These are phyloP conservation scores for Girardinus metallicus DNA, from an alignment of 2,797 vertebrate species.

Conservation along the genomic window DNA sequence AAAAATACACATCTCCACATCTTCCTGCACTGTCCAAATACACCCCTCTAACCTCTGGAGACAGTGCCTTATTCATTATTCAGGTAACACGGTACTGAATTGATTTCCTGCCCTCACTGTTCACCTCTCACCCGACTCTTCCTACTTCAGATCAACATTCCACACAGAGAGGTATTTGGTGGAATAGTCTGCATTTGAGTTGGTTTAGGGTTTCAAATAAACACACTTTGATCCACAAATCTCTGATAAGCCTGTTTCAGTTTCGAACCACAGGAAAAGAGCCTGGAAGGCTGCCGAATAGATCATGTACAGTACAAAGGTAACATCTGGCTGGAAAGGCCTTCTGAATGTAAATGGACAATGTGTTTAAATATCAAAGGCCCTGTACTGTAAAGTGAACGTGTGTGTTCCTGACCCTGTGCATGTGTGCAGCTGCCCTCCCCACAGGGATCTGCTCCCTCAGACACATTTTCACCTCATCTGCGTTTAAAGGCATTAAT, in stretches of 20 bases:
- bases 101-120: conserved; percentile 69
- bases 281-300: conserved; percentile 39
- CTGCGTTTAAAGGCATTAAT: conserved; percentile 88
- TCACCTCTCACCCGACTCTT: conserved; percentile 69
- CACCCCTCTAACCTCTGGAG: conserved; percentile 53
- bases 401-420: conserved; percentile 63
- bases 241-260: conserved; percentile 76
- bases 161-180: conserved; percentile 62
- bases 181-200: conserved; percentile 62
- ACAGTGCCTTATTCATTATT: conserved; percentile 79
- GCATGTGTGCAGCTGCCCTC: conserved; percentile 63
- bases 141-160: conserved; percentile 76
- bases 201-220: conserved; percentile 79
- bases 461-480: conserved; percentile 84
- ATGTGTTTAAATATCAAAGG: conserved; percentile 33
- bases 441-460: conserved; percentile 80
- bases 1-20: conserved; percentile 25
- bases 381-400: conserved; percentile 13
- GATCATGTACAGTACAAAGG: conserved; percentile 44
- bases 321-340: conserved; percentile 39
- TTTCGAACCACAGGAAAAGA: conserved; percentile 67
- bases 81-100: conserved; percentile 72
- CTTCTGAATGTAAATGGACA: conserved; percentile 49
- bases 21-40: conserved; percentile 26
- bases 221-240: conserved; percentile 83